These are phyloP conservation scores for Cerastoderma edule DNA, from an alignment of 2,888 invertebrate species.

Conservation along the genomic window DNA sequence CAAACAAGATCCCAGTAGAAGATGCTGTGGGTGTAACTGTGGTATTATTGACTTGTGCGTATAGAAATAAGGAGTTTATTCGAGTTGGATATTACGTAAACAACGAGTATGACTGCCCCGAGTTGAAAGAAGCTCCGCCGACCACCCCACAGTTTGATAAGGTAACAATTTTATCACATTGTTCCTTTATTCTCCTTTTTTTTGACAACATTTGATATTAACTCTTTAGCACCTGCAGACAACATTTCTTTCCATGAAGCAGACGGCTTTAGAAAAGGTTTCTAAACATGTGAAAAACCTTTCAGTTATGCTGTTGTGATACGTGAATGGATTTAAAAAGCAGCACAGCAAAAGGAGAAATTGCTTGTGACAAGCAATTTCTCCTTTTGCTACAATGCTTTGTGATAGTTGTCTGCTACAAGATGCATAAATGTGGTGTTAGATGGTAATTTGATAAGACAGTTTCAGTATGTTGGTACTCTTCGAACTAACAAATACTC, in stretches of 20 bases:
- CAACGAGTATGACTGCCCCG: conserved; percentile 97
- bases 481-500: background rate
- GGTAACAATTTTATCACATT: conserved; percentile 86
- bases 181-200: background rate
- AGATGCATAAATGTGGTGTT: too few species aligned
- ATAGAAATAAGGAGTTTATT: conserved; percentile 95
- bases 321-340: too few species aligned
- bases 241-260: too few species aligned
- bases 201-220: background rate
- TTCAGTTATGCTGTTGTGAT: too few species aligned
- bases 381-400: too few species aligned
- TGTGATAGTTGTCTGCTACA: too few species aligned
- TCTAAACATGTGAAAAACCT: too few species aligned
- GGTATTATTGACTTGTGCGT: conserved; percentile 96
- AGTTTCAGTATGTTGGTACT: background rate
- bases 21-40: conserved; percentile 99
- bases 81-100: conserved; percentile 99
- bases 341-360: too few species aligned
- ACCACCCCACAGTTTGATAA: conserved; percentile 96
- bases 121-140: conserved; percentile 97
- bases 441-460: too few species aligned
- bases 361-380: too few species aligned
- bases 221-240: too few species aligned
- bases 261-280: too few species aligned
- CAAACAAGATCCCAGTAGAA: conserved; percentile 95